Conservation (phyloP, 2,888 invertebrate genomes). For the Hartigia nigra region DNA sequence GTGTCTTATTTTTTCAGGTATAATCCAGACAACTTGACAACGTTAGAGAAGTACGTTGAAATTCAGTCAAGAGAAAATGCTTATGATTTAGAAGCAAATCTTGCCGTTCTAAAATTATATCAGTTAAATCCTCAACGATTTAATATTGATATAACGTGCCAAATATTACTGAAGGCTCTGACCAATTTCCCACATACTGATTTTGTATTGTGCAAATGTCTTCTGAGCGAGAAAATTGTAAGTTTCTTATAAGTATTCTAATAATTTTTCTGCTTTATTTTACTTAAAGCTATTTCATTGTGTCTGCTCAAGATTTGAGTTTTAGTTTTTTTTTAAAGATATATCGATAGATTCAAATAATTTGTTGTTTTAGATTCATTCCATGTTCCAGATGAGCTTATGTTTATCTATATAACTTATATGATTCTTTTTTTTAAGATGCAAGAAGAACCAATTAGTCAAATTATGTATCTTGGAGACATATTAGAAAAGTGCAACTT, state of each 20-base stretch:
- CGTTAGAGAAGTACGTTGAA: constrained; percentile 92
- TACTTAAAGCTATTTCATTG: too few species aligned
- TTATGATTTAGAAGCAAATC: constrained; percentile 96
- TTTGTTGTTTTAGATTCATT: too few species aligned
- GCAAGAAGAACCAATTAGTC: constrained; percentile 85
- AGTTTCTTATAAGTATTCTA: constrained; percentile 32
- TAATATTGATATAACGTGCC: constrained; percentile 85
- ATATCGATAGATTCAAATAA: too few species aligned
- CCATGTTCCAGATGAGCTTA: too few species aligned
- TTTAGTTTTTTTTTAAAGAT: too few species aligned
- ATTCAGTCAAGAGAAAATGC: constrained; percentile 93
- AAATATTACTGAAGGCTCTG: constrained; percentile 93
- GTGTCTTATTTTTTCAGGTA: constrained; percentile 87
- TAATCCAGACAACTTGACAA: constrained; percentile 93
- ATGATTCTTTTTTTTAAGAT: constrained; percentile 68
- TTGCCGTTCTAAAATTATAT: constrained; percentile 95
- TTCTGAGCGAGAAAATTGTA: constrained; percentile 83
- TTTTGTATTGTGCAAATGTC: constrained; percentile 97
- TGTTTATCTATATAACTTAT: too few species aligned
- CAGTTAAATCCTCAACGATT: constrained; percentile 94
- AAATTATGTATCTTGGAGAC: constrained; percentile 90
- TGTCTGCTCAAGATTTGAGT: neutral
- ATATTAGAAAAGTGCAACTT: constrained; percentile 95
- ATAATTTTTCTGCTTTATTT: neutral
- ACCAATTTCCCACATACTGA: constrained; percentile 98